phyloP scores from a whole-genome alignment of 2,113 vertebrate genomes.

The Corythoichthys intestinalis region DNA sequence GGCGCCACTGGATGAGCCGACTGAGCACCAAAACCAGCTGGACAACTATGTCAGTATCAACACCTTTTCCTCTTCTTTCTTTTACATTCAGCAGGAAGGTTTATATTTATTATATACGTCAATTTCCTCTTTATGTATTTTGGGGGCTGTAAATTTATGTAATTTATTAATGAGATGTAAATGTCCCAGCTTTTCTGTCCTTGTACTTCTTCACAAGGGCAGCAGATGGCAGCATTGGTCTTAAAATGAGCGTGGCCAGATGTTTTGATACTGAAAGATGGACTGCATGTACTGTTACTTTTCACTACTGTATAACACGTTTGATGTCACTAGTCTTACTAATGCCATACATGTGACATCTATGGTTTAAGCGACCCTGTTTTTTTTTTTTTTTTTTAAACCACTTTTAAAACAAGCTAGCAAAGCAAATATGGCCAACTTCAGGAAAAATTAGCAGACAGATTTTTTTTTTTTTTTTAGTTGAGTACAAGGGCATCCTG shows the following conservation, averaged over 20 bases:
- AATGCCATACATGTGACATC: not conserved
- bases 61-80: not conserved
- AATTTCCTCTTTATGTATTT: not conserved
- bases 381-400: too few relatives aligned
- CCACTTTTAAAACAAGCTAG: too few relatives aligned
- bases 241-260: not conserved
- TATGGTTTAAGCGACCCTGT: too few relatives aligned
- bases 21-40: conserved; percentile 72
- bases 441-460: too few relatives aligned
- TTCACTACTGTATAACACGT: not conserved
- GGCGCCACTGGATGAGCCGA: conserved; percentile 82
- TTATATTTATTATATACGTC: not conserved
- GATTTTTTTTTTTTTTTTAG: too few relatives aligned
- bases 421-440: too few relatives aligned
- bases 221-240: conserved; percentile 34
- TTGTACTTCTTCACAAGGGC: conserved; percentile 18
- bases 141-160: not conserved
- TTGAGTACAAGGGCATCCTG: too few relatives aligned
- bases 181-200: not conserved
- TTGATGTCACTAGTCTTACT: not conserved
- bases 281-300: too few relatives aligned
- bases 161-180: too few relatives aligned
- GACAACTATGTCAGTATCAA: conserved; percentile 78
- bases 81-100: not conserved
- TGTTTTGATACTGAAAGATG: not conserved